A percentile compares a stretch with the other conserved stretches of the same genome.
phyloP scores from a whole-genome alignment of 1,140 invertebrate species.

The Triops longicaudatus region DNA sequence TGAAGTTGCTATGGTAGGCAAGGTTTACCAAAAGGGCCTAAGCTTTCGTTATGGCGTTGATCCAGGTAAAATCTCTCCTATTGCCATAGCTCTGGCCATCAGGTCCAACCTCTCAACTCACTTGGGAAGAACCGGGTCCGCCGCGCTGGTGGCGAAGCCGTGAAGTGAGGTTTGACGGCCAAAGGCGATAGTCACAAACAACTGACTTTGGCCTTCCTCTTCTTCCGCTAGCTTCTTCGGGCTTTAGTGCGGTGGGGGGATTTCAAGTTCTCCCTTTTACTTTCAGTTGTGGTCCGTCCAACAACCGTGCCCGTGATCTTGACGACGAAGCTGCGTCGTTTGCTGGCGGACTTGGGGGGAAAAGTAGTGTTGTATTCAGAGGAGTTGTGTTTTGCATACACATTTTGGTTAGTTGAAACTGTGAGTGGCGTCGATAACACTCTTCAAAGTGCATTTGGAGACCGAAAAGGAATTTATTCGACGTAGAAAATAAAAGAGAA shows the following conservation, averaged over 20 bases:
- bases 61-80: constrained; percentile 1
- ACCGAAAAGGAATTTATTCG: too few species aligned
- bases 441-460: background rate
- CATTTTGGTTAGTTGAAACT: background rate
- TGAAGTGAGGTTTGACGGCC: constrained; percentile 10
- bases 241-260: background rate
- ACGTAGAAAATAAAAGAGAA: too few species aligned
- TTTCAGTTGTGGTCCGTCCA: background rate
- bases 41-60: background rate
- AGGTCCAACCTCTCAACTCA: background rate
- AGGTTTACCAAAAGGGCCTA: background rate
- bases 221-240: constrained; percentile 11
- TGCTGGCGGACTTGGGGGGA: background rate
- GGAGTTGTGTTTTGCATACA: background rate
- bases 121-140: background rate
- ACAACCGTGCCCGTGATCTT: constrained; percentile 9
- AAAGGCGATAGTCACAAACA: constrained; percentile 12
- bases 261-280: constrained; percentile 15
- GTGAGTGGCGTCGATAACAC: background rate
- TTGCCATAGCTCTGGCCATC: background rate
- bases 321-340: constrained; percentile 10
- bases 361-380: background rate
- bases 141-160: background rate
- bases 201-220: constrained; percentile 9
- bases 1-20: background rate